Evolutionary conservation across 2,113 vertebrate genomes (phyloP), one percentile per base, ranked within the genome.

Genomic region (Protobothrops mucrosquamatus): DNA sequence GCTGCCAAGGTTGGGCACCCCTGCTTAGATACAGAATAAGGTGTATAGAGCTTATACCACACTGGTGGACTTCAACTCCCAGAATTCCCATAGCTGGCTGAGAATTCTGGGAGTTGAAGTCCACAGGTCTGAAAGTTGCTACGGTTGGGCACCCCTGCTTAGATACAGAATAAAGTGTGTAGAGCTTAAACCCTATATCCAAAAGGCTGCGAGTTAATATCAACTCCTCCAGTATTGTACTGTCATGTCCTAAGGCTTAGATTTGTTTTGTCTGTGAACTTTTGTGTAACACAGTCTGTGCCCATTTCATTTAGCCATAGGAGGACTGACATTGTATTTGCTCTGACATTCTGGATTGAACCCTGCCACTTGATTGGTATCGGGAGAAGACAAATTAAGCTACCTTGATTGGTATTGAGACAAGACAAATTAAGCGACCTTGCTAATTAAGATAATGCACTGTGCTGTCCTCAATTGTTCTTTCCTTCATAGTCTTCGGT

Each of bases 221-320:
- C 57, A 89, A 52, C 69, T 54, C 22, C 39, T 92, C 43, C 69
- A 24, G 85, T 88, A 85, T 18, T 85, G 43, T 89, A 34, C 29
- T 46, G 11, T 89, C n/a, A 26, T 92, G 26, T 85, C 39, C 88
- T 51, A 95, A 64, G 90, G 93, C 91, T 93, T 54, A 39, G 69
- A 3, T 56, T 2, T 94, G 90, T 91, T 81, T 74, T 74, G 51
- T 94, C 64, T 92, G 85, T 97, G 23, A 93, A 93, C 57, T 92
- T 81, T 94, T 94, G 34, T 89, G 24, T 87, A 89, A 89, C 26
- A 56, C 86, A 51, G 74, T 11, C 74, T 86, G 87, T 34, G 22
- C 34, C 29, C 55, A 43, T 69, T 93, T 46, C 43, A 85, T 94
- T 39, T 89, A 22, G 85, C 10, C 0, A 9, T 85, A 2, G 4